Evolutionary conservation across 2,797 vertebrate genomes (phyloP).

Genomic region (Pseudomugil tenellus): DNA sequence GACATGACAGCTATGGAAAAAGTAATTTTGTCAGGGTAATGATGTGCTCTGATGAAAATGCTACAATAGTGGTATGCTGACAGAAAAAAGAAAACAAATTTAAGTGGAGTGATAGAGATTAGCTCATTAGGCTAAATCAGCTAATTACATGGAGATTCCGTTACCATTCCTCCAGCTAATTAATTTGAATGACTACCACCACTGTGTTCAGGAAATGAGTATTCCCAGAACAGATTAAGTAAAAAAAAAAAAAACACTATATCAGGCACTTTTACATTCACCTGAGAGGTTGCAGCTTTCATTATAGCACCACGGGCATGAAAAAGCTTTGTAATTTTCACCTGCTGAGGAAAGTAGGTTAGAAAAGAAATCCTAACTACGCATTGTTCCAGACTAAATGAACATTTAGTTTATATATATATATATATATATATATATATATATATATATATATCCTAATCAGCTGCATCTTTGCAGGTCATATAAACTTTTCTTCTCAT

Average conservation of each 20-base stretch:
- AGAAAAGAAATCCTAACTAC: constrained; percentile 6
- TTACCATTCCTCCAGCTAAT: constrained; percentile 73
- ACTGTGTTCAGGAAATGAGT: constrained; percentile 64
- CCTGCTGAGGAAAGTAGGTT: constrained; percentile 27
- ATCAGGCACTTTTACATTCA: constrained; percentile 57
- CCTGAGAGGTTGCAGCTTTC: constrained; percentile 50
- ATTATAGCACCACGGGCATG: constrained; percentile 21
- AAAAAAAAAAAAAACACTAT: constrained; percentile 54
- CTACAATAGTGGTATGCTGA: constrained; percentile 53
- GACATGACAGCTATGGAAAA: constrained; percentile 10
- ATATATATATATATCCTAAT: too few species aligned
- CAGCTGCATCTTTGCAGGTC: constrained; percentile 6
- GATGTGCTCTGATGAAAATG: constrained; percentile 44
- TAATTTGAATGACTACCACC: constrained; percentile 76
- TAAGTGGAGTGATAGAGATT: constrained; percentile 69
- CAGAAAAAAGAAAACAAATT: constrained; percentile 65
- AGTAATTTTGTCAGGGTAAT: constrained; percentile 14
- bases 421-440: too few species aligned
- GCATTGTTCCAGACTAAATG: neutral
- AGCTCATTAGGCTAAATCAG: constrained; percentile 81
- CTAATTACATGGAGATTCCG: constrained; percentile 78
- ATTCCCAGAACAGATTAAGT: constrained; percentile 62
- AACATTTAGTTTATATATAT: too few species aligned
- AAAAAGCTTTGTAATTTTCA: constrained; percentile 44
- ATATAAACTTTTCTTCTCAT: constrained; percentile 18